A percentile compares a stretch with the other conserved stretches of the same genome.
phyloP scores from a whole-genome alignment of 2,797 vertebrate species.

The Margarornis squamiger region DNA sequence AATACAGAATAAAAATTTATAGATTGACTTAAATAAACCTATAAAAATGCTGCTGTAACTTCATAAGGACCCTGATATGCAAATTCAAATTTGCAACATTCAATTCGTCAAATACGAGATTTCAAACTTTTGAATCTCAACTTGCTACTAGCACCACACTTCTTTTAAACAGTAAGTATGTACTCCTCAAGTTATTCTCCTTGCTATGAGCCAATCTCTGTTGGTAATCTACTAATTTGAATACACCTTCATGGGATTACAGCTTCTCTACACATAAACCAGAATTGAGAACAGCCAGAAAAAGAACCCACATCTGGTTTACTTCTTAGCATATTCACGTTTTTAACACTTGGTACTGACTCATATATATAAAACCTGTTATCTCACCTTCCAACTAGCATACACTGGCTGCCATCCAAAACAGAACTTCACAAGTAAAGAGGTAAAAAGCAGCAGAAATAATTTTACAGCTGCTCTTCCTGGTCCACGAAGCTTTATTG shows the following conservation, averaged over 20 bases:
- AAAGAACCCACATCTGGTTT: conserved; percentile 1
- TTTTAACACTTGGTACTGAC: background rate
- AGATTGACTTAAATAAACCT: background rate
- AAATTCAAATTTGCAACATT: background rate
- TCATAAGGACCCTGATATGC: background rate
- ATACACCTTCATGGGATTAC: background rate
- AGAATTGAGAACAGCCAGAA: background rate
- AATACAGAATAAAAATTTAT: background rate
- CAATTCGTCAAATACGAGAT: background rate
- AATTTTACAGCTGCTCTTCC: conserved; percentile 10
- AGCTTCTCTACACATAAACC: background rate
- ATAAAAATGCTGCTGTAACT: background rate
- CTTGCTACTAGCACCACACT: background rate
- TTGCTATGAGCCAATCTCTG: background rate
- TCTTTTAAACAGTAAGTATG: background rate
- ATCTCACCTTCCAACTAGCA: conserved; percentile 29
- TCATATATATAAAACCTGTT: background rate
- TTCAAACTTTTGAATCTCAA: background rate
- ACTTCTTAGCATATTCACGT: background rate
- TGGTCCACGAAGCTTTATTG: background rate
- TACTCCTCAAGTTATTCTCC: background rate
- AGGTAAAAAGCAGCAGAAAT: conserved; percentile 7
- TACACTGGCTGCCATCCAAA: background rate
- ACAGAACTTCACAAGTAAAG: background rate
- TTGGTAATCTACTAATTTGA: background rate